Evolutionary conservation across 2,113 vertebrate genomes (phyloP).

Genomic region (Callospermophilus lateralis): DNA sequence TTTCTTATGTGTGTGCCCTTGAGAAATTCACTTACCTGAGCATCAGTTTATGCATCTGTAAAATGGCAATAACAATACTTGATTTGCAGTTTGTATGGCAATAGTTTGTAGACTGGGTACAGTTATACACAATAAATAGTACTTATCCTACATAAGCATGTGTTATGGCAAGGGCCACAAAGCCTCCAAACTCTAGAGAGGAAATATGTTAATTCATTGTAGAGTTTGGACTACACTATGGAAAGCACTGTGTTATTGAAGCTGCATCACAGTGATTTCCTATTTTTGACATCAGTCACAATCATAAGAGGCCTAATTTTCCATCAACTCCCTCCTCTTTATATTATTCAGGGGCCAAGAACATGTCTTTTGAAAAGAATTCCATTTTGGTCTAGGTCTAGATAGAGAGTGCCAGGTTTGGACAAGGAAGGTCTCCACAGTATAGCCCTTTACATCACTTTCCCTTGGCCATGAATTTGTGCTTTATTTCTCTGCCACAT

Average conservation of each 20-base stretch:
- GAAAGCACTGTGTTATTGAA: background rate
- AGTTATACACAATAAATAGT: background rate
- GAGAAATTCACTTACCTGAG: background rate
- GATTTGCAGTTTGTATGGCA: background rate
- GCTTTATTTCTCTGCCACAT: background rate
- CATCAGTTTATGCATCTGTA: background rate
- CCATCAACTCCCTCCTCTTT: background rate
- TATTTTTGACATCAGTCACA: background rate
- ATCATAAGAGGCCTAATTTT: background rate
- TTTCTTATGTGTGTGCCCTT: background rate
- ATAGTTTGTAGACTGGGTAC: background rate
- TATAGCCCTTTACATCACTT: background rate
- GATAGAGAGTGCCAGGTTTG: background rate
- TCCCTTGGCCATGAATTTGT: background rate
- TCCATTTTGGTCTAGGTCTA: background rate
- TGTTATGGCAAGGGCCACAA: background rate
- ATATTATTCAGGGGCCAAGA: background rate
- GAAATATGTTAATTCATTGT: slow-evolving; percentile 17
- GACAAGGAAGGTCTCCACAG: background rate
- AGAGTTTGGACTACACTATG: background rate
- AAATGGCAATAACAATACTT: background rate
- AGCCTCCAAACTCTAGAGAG: background rate
- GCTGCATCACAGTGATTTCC: background rate
- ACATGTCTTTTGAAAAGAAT: slow-evolving; percentile 13
- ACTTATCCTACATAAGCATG: background rate